Conservation (phyloP, 2,113 vertebrate species). For the Sylvia atricapilla region DNA sequence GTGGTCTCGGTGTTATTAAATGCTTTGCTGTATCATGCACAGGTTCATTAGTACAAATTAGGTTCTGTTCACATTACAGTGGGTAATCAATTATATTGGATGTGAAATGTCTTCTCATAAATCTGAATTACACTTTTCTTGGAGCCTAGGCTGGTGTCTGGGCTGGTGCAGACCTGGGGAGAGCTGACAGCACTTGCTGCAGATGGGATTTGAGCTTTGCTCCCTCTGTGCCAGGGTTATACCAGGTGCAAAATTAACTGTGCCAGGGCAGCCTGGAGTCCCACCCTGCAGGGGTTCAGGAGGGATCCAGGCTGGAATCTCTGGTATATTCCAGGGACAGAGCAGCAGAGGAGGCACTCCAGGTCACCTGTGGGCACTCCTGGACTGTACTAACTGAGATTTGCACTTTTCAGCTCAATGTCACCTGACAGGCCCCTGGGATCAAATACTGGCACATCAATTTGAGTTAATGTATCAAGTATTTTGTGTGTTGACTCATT, state of each 20-base stretch:
- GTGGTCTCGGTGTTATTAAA: constrained; percentile 8
- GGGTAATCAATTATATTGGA: constrained; percentile 62
- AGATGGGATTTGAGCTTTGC: background rate
- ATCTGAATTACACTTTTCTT: constrained; percentile 47
- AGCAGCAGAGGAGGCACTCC: background rate
- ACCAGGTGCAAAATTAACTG: background rate
- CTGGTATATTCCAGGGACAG: too few relatives aligned
- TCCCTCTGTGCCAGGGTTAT: background rate
- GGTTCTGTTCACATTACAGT: constrained; percentile 30
- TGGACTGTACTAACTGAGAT: background rate
- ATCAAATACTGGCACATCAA: background rate
- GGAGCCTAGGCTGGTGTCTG: background rate
- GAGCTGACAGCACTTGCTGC: background rate
- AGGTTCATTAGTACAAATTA: constrained; percentile 61
- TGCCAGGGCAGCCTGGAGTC: background rate
- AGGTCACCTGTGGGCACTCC: background rate
- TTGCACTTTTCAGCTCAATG: background rate
- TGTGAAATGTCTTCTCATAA: constrained; percentile 51
- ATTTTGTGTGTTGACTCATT: background rate
- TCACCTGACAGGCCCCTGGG: background rate
- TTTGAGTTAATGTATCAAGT: background rate
- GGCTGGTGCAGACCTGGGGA: background rate
- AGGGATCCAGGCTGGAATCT: background rate
- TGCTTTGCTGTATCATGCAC: constrained; percentile 7
- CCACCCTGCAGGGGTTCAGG: background rate